Base-by-base conservation (phyloP, 2,888 invertebrate species). In the Euproctis similis region DNA sequence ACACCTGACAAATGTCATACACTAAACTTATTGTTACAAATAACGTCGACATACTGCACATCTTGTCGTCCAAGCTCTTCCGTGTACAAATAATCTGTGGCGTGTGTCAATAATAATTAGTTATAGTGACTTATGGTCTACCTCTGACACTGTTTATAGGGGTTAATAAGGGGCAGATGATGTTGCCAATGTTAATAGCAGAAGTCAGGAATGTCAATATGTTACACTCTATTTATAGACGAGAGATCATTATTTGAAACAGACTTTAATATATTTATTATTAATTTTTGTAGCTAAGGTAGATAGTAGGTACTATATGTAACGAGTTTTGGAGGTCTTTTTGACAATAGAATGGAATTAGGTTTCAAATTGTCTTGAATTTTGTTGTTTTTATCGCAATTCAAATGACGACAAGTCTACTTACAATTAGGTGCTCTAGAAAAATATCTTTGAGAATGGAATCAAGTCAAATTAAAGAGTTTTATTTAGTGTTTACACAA, bases 61-160 rank as follows among this genome's bases (percentile, higher is more conserved):
- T 12, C 11, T 28, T n/a, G 21, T 2, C 11, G 17, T 17, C 13
- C 26, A 20, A 32, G 28, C 27, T 33, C 24, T 35, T 30, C 32
- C 24, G 32, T 32, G 36, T 36, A 43, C 33, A 38, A 10, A 13
- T 24, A 24, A 10, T n/a, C 43, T 47, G 36, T 38, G 36, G 36
- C 31, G 34, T 51, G 30, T 57, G 61, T 53, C 63, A 65, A 67
- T 71, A n/a, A n/a, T n/a, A 77, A 81, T 81, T 78, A 77, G 77
- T 57, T 36, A 40, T 36, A 56, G 52, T 75, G 78, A 80, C 57
- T 72, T 64, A 78, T 72, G 68, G 59, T 31, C 29, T 31, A 46
- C 38, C 53, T 52, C 55, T 54, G 61, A 58, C 66, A 55, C 43
- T 59, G 53, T 56, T 70, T 62, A 64, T 53, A 49, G 66, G 48